Evolutionary conservation across 2,888 invertebrate species (phyloP).

Genomic region (Chrysolina oricalcia): DNA sequence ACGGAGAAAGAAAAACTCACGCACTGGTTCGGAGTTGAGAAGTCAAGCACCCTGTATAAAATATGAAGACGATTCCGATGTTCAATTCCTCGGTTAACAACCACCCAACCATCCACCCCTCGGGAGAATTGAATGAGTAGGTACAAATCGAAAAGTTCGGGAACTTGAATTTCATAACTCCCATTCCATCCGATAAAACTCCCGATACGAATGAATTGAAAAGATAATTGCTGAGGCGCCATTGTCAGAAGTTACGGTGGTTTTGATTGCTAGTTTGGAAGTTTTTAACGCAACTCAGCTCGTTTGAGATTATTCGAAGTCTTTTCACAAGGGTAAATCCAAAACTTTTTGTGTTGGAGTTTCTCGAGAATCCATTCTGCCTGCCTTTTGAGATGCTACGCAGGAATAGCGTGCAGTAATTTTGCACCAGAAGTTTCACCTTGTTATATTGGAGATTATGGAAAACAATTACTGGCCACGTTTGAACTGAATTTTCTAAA

Average conservation of each 20-base stretch:
- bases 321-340: neutral
- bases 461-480: too few relatives aligned
- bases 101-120: neutral
- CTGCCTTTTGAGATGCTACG: neutral
- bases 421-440: too few relatives aligned
- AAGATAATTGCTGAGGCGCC: neutral
- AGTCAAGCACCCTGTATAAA: too few relatives aligned
- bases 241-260: neutral
- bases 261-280: constrained; percentile 16
- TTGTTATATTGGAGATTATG: too few relatives aligned
- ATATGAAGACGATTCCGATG: too few relatives aligned
- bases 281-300: neutral
- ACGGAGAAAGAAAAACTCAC: too few relatives aligned
- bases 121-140: neutral
- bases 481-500: too few relatives aligned
- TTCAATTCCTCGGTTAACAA: neutral
- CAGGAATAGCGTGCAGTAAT: too few relatives aligned
- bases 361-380: neutral
- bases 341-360: neutral
- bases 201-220: constrained; percentile 7
- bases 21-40: too few relatives aligned
- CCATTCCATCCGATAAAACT: neutral
- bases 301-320: constrained; percentile 8
- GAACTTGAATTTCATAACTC: neutral
- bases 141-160: neutral